These are phyloP conservation scores for Arctopsyche grandis DNA, from an alignment of 1,140 invertebrate species.

Conservation along the genomic window DNA sequence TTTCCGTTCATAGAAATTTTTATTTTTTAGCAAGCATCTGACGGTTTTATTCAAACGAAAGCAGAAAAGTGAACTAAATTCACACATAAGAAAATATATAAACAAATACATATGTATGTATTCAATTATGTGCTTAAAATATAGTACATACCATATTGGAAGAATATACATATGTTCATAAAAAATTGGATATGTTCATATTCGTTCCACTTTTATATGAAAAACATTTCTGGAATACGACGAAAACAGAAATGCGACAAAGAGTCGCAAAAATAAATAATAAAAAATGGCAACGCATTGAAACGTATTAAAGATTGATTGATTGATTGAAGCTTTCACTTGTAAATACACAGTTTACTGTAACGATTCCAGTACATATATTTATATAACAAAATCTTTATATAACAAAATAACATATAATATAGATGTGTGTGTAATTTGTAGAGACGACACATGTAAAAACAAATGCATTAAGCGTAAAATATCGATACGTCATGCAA, in stretches of 20 bases:
- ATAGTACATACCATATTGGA: no score
- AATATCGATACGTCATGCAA: slow-evolving; percentile 47
- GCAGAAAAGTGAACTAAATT: no score
- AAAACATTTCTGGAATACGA: neutral
- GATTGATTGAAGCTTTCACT: slow-evolving; percentile 17
- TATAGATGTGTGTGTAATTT: neutral
- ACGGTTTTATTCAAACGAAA: neutral
- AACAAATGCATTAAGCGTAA: slow-evolving; percentile 45
- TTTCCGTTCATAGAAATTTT: slow-evolving; percentile 1
- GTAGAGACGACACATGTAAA: slow-evolving; percentile 20
- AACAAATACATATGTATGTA: no score
- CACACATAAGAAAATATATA: no score
- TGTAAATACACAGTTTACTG: neutral
- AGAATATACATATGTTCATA: no score
- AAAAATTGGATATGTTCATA: no score
- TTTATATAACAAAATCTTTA: neutral
- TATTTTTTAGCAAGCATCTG: neutral
- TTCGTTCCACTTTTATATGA: no score
- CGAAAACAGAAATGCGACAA: neutral
- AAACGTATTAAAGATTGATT: neutral
- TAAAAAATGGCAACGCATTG: neutral
- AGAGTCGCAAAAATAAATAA: neutral
- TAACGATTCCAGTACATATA: neutral
- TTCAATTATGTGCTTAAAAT: no score
- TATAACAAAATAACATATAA: neutral